Evolutionary conservation across 2,113 vertebrate species (phyloP), one percentile per base, ranked within the genome.

Genomic region (Ciconia stormi): DNA sequence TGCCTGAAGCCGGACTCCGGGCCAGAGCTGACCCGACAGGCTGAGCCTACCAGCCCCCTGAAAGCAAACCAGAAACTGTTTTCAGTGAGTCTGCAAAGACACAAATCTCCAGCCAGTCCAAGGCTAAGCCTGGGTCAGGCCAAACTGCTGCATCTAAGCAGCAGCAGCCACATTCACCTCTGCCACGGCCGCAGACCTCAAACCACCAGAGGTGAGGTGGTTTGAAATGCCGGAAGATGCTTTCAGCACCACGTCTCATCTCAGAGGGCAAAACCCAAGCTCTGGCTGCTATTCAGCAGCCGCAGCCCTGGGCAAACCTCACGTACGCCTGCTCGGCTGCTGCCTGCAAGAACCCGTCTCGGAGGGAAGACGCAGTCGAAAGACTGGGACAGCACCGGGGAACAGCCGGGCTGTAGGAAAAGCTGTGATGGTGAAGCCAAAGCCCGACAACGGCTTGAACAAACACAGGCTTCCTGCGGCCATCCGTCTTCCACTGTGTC

Each of bases 271-370:
- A 71, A 62, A 13, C 38, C 46, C 46, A 36, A 47, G 69, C 58
- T 73, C 53, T 16, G 22, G n/a, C 47, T 82, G 81, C 89, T n/a
- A 63, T 15, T 81, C 42, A 26, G 88, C 42, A 49, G 34, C 0
- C 1, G 86, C 55, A 74, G 79, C 61, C 36, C 79, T 1, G 0
- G 30, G 49, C 74, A 90, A 40, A 73, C 19, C 59, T 34, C 53
- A 19, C 1, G 0, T 5, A 13, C 0, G 0, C 30, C 49, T 1
- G 8, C 50, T 27, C 3, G 0, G 66, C 50, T 53, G 72, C 34
- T 59, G 38, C 23, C 59, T 50, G 82, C 86, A 49, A 55, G 82
- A 71, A 6, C 47, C 14, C 38, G 1, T 19, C 36, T 23, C 3
- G 5, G 56, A 49, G n/a, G 44, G 22, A 52, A 47, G 19, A 63